Evolutionary conservation across 2,113 vertebrate genomes (phyloP).

Genomic region (Calidris pygmaea): DNA sequence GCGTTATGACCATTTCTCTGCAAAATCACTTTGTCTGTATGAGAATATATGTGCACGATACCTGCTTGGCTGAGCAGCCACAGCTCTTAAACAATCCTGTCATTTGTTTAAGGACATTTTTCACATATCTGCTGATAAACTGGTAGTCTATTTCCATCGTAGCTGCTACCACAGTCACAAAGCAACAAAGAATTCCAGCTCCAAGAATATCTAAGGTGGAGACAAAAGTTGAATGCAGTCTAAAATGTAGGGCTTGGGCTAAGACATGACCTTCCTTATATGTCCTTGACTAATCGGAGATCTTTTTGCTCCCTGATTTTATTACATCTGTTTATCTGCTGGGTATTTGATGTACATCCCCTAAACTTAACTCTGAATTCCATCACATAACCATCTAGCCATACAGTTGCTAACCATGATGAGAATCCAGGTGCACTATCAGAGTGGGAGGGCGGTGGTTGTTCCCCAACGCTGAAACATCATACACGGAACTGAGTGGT

Average conservation of each 20-base stretch:
- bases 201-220: neutral
- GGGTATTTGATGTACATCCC: neutral
- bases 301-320: neutral
- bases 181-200: neutral
- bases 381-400: neutral
- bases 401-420: neutral
- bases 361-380: neutral
- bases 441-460: rapidly evolving
- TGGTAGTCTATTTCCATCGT: rapidly evolving
- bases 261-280: neutral
- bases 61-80: neutral
- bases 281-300: neutral
- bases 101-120: neutral
- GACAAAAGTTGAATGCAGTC: neutral
- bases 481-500: neutral
- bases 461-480: neutral
- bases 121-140: neutral
- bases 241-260: neutral
- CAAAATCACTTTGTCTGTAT: neutral
- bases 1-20: neutral
- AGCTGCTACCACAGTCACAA: neutral
- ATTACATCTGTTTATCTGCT: neutral
- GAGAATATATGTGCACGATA: neutral
- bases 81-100: neutral
- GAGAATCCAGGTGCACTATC: neutral